Conservation (phyloP, 2,797 vertebrate genomes). For the Mus spretus region DNA sequence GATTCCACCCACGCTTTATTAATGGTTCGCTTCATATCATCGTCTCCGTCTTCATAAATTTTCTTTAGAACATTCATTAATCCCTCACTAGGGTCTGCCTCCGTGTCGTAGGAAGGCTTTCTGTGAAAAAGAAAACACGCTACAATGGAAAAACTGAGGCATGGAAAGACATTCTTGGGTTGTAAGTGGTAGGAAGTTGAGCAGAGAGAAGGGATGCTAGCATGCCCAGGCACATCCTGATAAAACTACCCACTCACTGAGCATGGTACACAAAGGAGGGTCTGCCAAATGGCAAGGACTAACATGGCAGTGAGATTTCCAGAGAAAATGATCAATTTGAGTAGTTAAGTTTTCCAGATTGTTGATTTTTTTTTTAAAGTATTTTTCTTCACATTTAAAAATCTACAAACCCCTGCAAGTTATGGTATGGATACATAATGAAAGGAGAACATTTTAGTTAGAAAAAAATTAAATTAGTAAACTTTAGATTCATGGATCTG, state of each 20-base stretch:
- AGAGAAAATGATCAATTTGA: background rate
- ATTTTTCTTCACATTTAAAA: background rate
- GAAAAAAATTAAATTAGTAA: constrained; percentile 17
- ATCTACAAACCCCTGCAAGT: background rate
- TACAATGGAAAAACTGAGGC: background rate
- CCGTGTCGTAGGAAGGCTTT: constrained; percentile 91
- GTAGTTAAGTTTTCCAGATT: background rate
- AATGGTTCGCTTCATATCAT: constrained; percentile 99
- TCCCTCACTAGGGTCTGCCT: constrained; percentile 95
- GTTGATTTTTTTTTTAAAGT: background rate
- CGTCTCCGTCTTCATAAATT: constrained; percentile 97
- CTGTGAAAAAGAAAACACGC: constrained; percentile 79
- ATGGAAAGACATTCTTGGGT: background rate
- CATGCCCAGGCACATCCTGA: background rate
- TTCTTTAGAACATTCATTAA: constrained; percentile 98
- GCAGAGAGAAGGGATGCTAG: background rate
- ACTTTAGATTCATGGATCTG: background rate
- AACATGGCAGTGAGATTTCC: background rate
- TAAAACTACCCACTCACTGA: background rate
- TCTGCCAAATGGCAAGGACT: background rate
- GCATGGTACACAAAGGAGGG: background rate
- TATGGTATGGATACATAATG: background rate
- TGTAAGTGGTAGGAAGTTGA: background rate
- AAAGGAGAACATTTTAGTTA: background rate
- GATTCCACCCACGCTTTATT: constrained; percentile 99